Conservation (phyloP, 1,140 invertebrate genomes). For the Sinella curviseta region DNA sequence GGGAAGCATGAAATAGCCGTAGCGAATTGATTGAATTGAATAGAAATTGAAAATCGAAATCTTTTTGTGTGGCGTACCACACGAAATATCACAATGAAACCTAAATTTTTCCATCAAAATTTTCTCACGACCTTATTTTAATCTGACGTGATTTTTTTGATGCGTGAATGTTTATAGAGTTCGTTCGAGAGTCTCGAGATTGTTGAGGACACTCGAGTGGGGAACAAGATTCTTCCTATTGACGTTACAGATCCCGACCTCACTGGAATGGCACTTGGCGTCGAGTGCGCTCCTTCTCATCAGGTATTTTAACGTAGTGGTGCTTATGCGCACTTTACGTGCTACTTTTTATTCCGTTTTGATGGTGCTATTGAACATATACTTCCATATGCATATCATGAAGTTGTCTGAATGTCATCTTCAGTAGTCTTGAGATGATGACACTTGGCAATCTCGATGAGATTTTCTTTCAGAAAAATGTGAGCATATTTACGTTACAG, state of each 20-base stretch:
- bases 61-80: constrained; percentile 22
- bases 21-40: too few relatives aligned
- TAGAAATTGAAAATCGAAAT: constrained; percentile 16
- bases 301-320: constrained; percentile 53
- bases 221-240: constrained; percentile 73
- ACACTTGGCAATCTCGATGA: too few relatives aligned
- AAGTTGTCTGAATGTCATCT: not conserved
- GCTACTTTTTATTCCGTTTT: not conserved
- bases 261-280: constrained; percentile 74
- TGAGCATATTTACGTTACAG: too few relatives aligned
- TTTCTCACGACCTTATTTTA: not conserved
- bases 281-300: constrained; percentile 65
- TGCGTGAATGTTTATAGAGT: constrained; percentile 64
- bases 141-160: too few relatives aligned
- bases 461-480: too few relatives aligned
- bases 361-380: not conserved
- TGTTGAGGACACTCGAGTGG: constrained; percentile 72
- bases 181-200: constrained; percentile 74
- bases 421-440: too few relatives aligned
- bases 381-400: not conserved
- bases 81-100: not conserved
- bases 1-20: not conserved
- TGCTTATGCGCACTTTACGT: not conserved
- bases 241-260: constrained; percentile 74
- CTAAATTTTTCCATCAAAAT: too few relatives aligned